Evolutionary conservation across 2,113 vertebrate genomes (phyloP).

Genomic region (Anas platyrhynchos): DNA sequence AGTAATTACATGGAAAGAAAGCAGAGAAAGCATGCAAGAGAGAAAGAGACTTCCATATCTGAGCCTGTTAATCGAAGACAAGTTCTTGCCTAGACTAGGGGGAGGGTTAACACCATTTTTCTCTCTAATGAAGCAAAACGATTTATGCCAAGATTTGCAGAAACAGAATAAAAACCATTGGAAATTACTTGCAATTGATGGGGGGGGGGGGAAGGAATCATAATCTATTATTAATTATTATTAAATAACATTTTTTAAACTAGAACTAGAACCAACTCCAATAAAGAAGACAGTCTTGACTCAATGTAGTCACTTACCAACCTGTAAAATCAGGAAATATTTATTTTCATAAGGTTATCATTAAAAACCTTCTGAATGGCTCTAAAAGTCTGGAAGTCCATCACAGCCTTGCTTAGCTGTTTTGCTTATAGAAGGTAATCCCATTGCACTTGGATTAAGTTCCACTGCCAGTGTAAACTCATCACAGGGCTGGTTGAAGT

Average conservation of each 20-base stretch:
- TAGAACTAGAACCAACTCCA: background rate
- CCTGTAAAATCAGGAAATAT: background rate
- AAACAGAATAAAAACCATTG: background rate
- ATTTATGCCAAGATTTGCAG: conserved; percentile 29
- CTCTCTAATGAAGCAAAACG: conserved; percentile 33
- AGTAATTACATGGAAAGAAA: conserved; percentile 22
- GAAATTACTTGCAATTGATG: background rate
- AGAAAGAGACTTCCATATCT: conserved; percentile 31
- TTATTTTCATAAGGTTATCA: background rate
- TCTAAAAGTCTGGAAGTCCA: background rate
- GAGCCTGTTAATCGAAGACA: background rate
- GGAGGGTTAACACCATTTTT: background rate
- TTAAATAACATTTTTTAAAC: background rate
- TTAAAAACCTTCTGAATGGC: background rate
- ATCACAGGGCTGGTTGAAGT: background rate
- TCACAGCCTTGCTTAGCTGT: background rate
- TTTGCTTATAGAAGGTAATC: background rate
- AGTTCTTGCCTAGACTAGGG: background rate
- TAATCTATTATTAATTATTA: background rate
- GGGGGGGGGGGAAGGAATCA: too few species aligned
- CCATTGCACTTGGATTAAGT: background rate
- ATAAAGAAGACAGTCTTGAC: background rate
- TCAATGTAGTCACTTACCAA: background rate
- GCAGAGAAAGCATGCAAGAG: background rate
- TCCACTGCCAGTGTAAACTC: background rate